A percentile compares a stretch with the other conserved stretches of the same genome.
Evolutionary conservation across 2,797 vertebrate genomes (phyloP).

Genomic region (Pipistrellus nathusii): DNA sequence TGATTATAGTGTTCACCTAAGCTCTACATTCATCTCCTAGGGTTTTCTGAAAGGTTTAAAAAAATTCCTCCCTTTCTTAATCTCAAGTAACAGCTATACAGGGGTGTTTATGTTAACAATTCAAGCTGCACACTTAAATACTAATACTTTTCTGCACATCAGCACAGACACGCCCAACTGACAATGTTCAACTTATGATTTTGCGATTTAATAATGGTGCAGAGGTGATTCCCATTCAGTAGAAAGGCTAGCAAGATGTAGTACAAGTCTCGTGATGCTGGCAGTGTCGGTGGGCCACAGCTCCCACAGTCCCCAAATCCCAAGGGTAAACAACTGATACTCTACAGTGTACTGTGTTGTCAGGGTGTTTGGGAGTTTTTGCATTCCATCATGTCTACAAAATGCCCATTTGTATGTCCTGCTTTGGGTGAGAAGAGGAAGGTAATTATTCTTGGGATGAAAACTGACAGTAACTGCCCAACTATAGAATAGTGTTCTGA

Average conservation of each 20-base stretch:
- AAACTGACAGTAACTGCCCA: not conserved
- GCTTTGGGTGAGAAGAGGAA: not conserved
- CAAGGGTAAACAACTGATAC: not conserved
- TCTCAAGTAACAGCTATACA: not conserved
- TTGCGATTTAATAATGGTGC: not conserved
- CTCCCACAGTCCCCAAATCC: too few species aligned
- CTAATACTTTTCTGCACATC: not conserved
- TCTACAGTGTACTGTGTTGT: not conserved
- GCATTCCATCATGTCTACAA: not conserved
- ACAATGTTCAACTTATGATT: too few species aligned
- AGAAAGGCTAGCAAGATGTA: not conserved
- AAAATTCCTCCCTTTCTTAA: not conserved
- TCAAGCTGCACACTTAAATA: not conserved
- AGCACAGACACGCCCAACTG: not conserved
- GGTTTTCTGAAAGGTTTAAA: not conserved
- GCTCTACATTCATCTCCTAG: not conserved
- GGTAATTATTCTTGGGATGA: not conserved
- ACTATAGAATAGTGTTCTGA: not conserved
- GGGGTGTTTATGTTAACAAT: not conserved
- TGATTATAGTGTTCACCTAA: not conserved
- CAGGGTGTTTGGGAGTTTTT: not conserved
- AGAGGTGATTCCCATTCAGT: not conserved
- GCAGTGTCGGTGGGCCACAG: not conserved
- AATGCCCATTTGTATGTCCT: not conserved
- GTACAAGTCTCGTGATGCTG: too few species aligned